phyloP scores from a whole-genome alignment of 2,113 vertebrate genomes.

The Lepus timidus region DNA sequence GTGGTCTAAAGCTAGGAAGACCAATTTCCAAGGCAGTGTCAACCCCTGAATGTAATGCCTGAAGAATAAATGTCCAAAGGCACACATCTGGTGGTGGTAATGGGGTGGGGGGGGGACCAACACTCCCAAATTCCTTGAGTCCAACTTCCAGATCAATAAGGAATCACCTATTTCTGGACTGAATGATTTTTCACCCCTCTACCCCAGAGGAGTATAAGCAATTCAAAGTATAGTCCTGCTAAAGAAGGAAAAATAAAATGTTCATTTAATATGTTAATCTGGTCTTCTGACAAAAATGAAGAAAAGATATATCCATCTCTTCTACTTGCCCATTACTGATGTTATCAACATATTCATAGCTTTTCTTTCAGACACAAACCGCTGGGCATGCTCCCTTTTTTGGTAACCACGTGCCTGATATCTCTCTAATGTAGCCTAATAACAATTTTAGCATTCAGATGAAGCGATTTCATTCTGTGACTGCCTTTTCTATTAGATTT shows the following conservation, averaged over 20 bases:
- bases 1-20: background rate
- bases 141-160: background rate
- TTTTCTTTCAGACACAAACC: slow-evolving; percentile 90
- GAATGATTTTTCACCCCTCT: background rate
- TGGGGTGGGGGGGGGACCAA: too few relatives aligned
- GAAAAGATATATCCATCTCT: slow-evolving; percentile 81
- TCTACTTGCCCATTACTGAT: slow-evolving; percentile 84
- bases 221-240: slow-evolving; percentile 48
- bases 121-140: slow-evolving; percentile 27
- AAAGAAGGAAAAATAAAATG: background rate
- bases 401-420: slow-evolving; percentile 89
- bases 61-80: slow-evolving; percentile 35
- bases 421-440: slow-evolving; percentile 93
- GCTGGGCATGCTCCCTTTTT: slow-evolving; percentile 90
- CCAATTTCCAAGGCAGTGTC: background rate
- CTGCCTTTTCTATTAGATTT: slow-evolving; percentile 94
- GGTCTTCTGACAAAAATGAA: slow-evolving; percentile 63
- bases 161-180: background rate
- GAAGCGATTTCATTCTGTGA: slow-evolving; percentile 93
- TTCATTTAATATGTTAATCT: slow-evolving; percentile 84
- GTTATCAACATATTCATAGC: slow-evolving; percentile 89
- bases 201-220: slow-evolving; percentile 54
- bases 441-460: slow-evolving; percentile 96
- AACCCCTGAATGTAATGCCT: accelerated
- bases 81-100: background rate